Percentiles rank a stretch among this genome's conserved stretches.
Conservation (phyloP, 2,113 vertebrate species). For the Hiodon tergisus region DNA sequence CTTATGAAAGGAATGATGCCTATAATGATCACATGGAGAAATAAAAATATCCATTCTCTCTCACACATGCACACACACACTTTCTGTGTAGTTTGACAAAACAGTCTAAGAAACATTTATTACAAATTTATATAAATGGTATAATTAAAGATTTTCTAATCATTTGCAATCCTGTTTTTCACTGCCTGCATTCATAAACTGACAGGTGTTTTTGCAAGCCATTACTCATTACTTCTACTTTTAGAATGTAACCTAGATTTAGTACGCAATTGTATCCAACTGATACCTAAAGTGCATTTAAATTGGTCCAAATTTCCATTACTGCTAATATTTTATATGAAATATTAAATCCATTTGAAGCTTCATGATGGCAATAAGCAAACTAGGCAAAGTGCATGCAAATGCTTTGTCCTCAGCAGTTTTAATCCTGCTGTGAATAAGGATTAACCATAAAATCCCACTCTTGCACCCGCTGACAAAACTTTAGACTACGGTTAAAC, state of each 20-base stretch:
- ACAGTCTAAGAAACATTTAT: too few relatives aligned
- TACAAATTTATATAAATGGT: too few relatives aligned
- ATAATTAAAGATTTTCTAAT: too few relatives aligned
- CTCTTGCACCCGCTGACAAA: neutral
- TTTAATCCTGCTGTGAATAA: neutral
- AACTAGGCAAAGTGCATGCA: slow-evolving; percentile 14
- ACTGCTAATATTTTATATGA: neutral
- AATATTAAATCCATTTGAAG: slow-evolving; percentile 4
- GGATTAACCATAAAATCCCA: neutral
- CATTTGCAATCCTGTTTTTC: too few relatives aligned
- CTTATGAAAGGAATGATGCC: neutral
- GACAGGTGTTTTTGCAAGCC: neutral
- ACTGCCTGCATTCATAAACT: neutral
- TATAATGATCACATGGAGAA: neutral
- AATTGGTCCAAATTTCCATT: neutral
- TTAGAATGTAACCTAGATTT: neutral
- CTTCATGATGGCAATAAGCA: neutral
- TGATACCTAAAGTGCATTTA: slow-evolving; percentile 5
- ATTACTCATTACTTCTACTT: neutral
- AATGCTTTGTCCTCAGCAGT: slow-evolving; percentile 10
- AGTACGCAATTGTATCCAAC: neutral
- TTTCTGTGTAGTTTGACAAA: neutral
- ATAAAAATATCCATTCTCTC: slow-evolving; percentile 1
- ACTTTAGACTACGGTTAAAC: neutral
- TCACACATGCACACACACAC: slow-evolving; percentile 1